Evolutionary conservation across 2,888 invertebrate species (phyloP), one percentile per base, ranked within the genome.

Genomic region (Amorpha juglandis): DNA sequence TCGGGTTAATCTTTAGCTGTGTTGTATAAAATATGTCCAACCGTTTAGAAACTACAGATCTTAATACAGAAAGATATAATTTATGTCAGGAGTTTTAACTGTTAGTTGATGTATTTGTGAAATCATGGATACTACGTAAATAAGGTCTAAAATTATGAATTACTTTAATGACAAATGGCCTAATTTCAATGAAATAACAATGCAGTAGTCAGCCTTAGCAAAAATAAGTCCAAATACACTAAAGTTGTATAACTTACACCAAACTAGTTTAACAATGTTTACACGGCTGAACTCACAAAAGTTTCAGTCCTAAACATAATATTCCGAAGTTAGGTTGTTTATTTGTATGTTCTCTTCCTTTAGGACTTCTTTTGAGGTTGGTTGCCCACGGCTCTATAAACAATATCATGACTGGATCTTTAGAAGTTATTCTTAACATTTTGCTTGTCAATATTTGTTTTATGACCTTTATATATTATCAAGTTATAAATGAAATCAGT

Each of bases 201-300:
- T 52, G 12, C 1, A 9, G 9, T 42, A 45, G 45, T 11, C 7
- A 45, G 45, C 14, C 14, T 0, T 45, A 14, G 45, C 14, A 45
- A 14, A 11, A 45, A 45, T 27, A 35, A 53, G 27, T 53, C 6
- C 7, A 14, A 14, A 9, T 6, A 53, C 1, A 42, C 11, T 19
- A 58, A 42, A 58, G 38, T 42, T 58, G 16, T 8, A 16, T 55
- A 19, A 42, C 4, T 55, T 12, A 42, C 4, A 21, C 58, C 12
- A 42, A 38, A 42, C 38, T 38, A 58, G 16, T 58, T 19, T 50
- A 7, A 19, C 50, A 50, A 19, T 58, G 42, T 58, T 42, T 42
- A 42, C 53, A 14, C 58, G 9, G 19, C 0, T 6, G 11, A 38
- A 19, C 27, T 21, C 42, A 42, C 42, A 58, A 38, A 27, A 58